Conservation (phyloP, 2,888 invertebrate species). For the Himalopsyche japonica region DNA sequence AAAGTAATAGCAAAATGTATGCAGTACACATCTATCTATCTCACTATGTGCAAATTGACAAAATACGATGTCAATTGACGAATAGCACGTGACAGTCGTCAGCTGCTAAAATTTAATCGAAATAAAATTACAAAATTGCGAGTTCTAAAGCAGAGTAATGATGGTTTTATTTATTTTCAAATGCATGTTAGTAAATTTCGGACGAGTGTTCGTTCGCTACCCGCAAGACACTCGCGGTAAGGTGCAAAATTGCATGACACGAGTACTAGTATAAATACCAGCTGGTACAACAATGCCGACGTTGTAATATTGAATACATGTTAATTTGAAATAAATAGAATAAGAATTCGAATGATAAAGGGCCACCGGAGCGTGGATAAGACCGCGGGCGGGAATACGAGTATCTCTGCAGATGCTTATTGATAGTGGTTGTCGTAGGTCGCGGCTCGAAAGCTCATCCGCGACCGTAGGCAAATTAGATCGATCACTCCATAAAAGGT, state of each 20-base stretch:
- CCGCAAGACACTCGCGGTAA: background rate
- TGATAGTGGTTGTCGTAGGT: constrained; percentile 29
- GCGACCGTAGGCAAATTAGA: constrained; percentile 16
- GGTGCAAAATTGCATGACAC: constrained; percentile 18
- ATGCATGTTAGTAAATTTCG: background rate
- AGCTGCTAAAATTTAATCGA: background rate
- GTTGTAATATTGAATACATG: constrained; percentile 8
- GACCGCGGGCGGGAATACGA: constrained; percentile 11
- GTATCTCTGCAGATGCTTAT: background rate
- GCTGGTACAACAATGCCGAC: constrained; percentile 31
- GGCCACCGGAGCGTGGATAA: background rate
- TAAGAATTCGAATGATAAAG: background rate
- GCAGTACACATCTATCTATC: background rate
- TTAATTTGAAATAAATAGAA: constrained; percentile 19
- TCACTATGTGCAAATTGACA: background rate
- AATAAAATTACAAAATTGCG: background rate
- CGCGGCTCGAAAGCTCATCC: constrained; percentile 5
- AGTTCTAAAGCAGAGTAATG: background rate
- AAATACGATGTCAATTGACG: background rate
- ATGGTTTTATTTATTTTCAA: background rate
- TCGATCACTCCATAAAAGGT: constrained; percentile 34
- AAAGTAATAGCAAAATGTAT: constrained; percentile 4
- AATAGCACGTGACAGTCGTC: constrained; percentile 27
- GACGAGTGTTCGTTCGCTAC: background rate
- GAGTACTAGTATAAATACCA: constrained; percentile 8